Evolutionary conservation across 2,113 vertebrate species (phyloP), one percentile per base, ranked within the genome.

Genomic region (Zosterops lateralis): DNA sequence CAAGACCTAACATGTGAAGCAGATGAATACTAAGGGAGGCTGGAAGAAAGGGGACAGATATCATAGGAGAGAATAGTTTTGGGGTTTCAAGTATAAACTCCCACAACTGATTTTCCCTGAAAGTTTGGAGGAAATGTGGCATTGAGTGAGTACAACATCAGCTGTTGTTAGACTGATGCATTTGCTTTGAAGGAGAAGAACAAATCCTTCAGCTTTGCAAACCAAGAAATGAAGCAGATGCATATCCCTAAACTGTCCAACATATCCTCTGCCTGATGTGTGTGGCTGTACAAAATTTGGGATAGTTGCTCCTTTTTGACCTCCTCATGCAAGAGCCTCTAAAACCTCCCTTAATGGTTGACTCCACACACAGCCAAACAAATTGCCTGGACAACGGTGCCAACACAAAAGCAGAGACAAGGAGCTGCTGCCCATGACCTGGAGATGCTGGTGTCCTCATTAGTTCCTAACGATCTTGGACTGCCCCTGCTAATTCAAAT

Each of bases 391-490:
- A 79, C 82, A 77, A 85, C 53, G 5, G 44, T 15, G 85, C 76
- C 90, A 80, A 54, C 47, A 74, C 56, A 84, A 65, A 60, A 93
- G 72, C 68, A 61, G 65, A 61, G 32, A 58, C 47, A 67, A 71
- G 90, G 68, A 93, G 76, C 79, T 93, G 17, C 56, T 92, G 80
- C 83, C 67, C 90, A 54, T 38, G 90, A 94, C 87, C 96, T 87
- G 86, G 76, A 89, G 94, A 89, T 68, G 80, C 62, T 92, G 94
- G 75, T 89, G 92, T 78, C 92, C 94, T 93, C 9, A 29, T 92
- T 94, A 96, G 91, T 26, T 81, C 77, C 81, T 93, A 95, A 95
- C 48, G 78, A 94, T 89, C 92, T 94, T 87, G 86, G 86, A 71
- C 83, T 84, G 86, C 76, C 84, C 73, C 92, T 53, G 83, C 83